Evolutionary conservation across 2,888 invertebrate species (phyloP), one percentile per base, ranked within the genome.

Genomic region (Schrankia costaestrigalis): DNA sequence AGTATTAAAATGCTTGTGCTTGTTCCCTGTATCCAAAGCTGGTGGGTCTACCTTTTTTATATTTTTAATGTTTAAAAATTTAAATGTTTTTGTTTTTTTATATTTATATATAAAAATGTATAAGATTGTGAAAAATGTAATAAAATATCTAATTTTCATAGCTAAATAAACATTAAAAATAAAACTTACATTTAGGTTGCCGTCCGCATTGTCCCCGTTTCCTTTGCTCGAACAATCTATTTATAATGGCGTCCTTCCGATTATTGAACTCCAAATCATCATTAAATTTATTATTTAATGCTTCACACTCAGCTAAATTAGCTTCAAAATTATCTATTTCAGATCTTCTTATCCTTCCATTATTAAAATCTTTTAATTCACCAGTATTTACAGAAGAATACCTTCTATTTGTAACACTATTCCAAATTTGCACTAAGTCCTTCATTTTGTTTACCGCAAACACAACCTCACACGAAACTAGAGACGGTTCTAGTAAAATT

Each of bases 361-460:
- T 67, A 1, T 78, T 46, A 3, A 82, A 49, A 8, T 86, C 86
- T 29, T 72, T 59, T 10, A 83, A 37, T 38, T 86, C 85, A 45
- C 42, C 61, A 0, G 77, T 71, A 58, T 84, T 90, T 25, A 90
- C 91, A 13, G 85, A 77, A 17, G 91, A 89, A 57, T 91, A 92
- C 9, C 87, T 85, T 32, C 89, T 77, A 2, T 88, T 84, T 27
- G 91, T 67, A 18, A 90, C 71, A 15, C 78, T 74, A 30, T 76
- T 87, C 90, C 90, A 92, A 50, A 91, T 89, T 73, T 90, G 89
- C 51, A 84, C 78, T 10, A 92, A 68, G 52, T 92, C 92, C 76
- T 92, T 92, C 92, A 92, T 92, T n/a, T n/a, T 50, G 47, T 69
- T 12, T 29, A 39, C 26, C 28, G 35, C 42, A 49, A 42, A 47